phyloP scores from a whole-genome alignment of 2,888 invertebrate genomes.

The Pseudoips prasinana region DNA sequence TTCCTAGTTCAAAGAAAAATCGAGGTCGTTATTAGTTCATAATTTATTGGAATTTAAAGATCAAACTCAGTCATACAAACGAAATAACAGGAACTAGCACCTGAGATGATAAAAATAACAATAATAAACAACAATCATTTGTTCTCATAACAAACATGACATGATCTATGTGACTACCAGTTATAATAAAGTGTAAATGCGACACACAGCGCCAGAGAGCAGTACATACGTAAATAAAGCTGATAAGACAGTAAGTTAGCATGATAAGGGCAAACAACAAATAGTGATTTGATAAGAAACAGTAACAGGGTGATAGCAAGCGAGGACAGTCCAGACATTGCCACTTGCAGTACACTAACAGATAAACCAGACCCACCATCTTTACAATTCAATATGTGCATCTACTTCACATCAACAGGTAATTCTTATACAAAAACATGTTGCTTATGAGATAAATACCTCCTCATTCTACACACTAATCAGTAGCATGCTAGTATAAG shows the following conservation, averaged over 20 bases:
- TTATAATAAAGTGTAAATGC: slow-evolving; percentile 30
- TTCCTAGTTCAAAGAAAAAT: too few relatives aligned
- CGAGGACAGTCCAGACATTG: slow-evolving; percentile 13
- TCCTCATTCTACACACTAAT: slow-evolving; percentile 11
- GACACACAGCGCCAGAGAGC: slow-evolving; percentile 26
- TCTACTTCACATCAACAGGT: slow-evolving; percentile 11
- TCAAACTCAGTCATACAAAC: slow-evolving; percentile 36
- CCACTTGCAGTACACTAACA: slow-evolving; percentile 31
- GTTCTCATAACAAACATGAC: slow-evolving; percentile 9
- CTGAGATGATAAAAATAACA: slow-evolving; percentile 32
- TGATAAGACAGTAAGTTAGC: slow-evolving; percentile 22
- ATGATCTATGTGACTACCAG: slow-evolving; percentile 8
- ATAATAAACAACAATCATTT: slow-evolving; percentile 24
- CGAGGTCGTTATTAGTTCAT: slow-evolving; percentile 1
- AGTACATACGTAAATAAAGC: slow-evolving; percentile 15
- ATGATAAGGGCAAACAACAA: slow-evolving; percentile 42
- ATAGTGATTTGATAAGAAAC: slow-evolving; percentile 33
- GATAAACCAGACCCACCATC: slow-evolving; percentile 29
- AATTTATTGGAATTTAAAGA: slow-evolving; percentile 26
- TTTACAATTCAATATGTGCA: slow-evolving; percentile 9
- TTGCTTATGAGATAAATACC: slow-evolving; percentile 16
- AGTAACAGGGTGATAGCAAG: slow-evolving; percentile 32
- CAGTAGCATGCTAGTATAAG: slow-evolving; percentile 10
- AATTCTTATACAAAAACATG: slow-evolving; percentile 8
- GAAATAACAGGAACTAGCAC: slow-evolving; percentile 44